Percentiles rank a stretch among this genome's conserved stretches.
phyloP scores from a whole-genome alignment of 2,888 invertebrate genomes.

The Tholera decimalis region DNA sequence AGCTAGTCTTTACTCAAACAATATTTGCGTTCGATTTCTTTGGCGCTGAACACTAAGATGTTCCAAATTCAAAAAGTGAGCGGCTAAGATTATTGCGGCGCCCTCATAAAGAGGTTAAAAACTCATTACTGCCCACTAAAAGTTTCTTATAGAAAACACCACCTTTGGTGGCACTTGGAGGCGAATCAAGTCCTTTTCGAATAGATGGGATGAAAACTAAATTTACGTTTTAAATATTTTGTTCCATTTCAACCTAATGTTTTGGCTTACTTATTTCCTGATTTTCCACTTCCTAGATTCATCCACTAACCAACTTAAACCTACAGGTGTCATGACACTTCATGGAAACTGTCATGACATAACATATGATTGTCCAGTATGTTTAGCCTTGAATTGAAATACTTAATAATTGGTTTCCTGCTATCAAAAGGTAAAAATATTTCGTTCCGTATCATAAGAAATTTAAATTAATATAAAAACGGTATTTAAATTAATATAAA shows the following conservation, averaged over 20 bases:
- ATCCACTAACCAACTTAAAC: background rate
- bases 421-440: constrained; percentile 8
- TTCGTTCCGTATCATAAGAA: constrained; percentile 14
- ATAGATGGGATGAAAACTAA: no score
- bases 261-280: background rate
- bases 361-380: background rate
- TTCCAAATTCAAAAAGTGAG: no score
- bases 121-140: no score
- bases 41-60: no score
- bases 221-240: background rate
- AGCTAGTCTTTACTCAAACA: no score
- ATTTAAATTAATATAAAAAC: constrained; percentile 44
- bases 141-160: no score
- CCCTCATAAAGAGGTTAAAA: no score
- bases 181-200: no score
- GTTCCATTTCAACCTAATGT: background rate
- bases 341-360: background rate
- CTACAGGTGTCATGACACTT: background rate
- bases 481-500: constrained; percentile 68
- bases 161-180: no score
- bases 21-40: no score
- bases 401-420: background rate
- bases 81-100: no score
- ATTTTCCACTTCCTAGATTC: background rate
- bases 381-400: constrained; percentile 4